These are phyloP conservation scores for Mystacides longicornis DNA, from an alignment of 2,888 invertebrate genomes.

Conservation along the genomic window DNA sequence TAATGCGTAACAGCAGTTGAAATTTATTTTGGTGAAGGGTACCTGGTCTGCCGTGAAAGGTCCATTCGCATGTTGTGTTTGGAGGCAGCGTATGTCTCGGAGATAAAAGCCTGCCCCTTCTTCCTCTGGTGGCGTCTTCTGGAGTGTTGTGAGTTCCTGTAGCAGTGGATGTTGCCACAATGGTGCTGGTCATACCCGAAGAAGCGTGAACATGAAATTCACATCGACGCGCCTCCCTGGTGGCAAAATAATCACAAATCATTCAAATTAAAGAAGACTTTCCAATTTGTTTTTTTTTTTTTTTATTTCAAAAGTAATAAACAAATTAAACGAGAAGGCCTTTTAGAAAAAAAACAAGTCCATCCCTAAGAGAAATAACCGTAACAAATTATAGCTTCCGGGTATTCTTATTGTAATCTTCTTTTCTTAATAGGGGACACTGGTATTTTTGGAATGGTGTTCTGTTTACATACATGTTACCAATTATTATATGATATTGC, in stretches of 20 bases:
- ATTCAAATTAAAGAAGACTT: too few species aligned
- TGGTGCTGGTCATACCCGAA: conserved; percentile 51
- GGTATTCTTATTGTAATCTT: too few species aligned
- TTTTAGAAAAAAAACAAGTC: too few species aligned
- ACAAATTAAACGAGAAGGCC: too few species aligned
- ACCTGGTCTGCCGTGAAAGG: conserved; percentile 68
- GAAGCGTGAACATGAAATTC: conserved; percentile 74
- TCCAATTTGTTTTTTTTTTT: too few species aligned
- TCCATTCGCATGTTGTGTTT: conserved; percentile 80
- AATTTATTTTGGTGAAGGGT: not conserved
- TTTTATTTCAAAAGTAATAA: too few species aligned
- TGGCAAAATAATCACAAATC: not conserved
- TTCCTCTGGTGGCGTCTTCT: conserved; percentile 38
- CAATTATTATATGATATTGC: too few species aligned
- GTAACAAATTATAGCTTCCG: too few species aligned
- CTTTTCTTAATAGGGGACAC: too few species aligned
- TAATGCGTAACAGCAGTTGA: not conserved
- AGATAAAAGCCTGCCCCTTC: conserved; percentile 67
- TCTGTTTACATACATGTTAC: too few species aligned
- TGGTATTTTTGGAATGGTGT: too few species aligned
- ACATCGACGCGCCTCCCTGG: conserved; percentile 52
- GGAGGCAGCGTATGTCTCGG: conserved; percentile 80
- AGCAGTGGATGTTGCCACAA: conserved; percentile 12
- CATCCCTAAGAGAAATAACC: too few species aligned
- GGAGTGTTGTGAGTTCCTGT: conserved; percentile 11